Conservation (phyloP, 1,140 invertebrate species). For the Ceratitis capitata region DNA sequence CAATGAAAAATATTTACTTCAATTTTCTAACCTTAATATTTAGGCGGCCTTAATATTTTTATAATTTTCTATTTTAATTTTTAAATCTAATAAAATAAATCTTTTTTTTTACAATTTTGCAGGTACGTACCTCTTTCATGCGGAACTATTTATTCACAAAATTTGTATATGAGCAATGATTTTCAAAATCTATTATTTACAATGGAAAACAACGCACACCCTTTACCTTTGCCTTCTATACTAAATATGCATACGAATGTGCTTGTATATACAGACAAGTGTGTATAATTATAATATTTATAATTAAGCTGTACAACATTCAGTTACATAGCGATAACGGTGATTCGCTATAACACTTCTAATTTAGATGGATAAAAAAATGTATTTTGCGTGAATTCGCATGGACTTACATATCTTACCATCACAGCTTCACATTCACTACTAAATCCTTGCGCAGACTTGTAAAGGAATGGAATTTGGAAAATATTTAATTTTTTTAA, state of each 20-base stretch:
- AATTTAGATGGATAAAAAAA: no score
- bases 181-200: conserved; percentile 2
- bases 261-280: background rate
- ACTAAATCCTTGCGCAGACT: conserved; percentile 36
- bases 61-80: no score
- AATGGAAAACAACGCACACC: background rate
- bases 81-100: no score
- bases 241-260: background rate
- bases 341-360: background rate
- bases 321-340: background rate
- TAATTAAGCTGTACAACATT: background rate
- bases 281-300: background rate
- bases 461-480: conserved; percentile 35
- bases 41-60: no score
- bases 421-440: conserved; percentile 35
- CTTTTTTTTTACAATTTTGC: no score
- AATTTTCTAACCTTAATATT: no score
- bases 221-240: background rate
- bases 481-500: background rate
- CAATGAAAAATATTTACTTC: no score
- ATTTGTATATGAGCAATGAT: background rate
- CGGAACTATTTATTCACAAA: no score
- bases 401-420: conserved; percentile 21
- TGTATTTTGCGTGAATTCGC: background rate
- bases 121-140: no score